Base-by-base conservation (phyloP, 2,888 invertebrate genomes). In the Metalampra italica region DNA sequence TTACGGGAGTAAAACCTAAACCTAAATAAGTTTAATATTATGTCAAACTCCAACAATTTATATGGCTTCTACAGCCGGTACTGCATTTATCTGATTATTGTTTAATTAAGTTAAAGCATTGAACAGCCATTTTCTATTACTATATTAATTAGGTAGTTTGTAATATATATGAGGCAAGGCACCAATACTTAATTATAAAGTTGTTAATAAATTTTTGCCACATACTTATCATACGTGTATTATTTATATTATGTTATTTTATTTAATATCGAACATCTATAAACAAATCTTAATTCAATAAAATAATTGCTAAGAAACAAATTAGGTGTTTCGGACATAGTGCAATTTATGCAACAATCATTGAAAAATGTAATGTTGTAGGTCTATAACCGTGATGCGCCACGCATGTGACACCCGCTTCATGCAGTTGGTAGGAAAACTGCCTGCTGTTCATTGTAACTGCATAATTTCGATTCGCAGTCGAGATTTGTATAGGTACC, bases 131-230 rank as follows among this genome's bases (percentile, higher is more conserved):
- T 36, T 45, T 15, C 1, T 14, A 39, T 42, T 36, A 59, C 49
- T 49, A 47, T 57, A 57, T 50, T 51, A n/a, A n/a, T n/a, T n/a
- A n/a, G n/a, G n/a, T n/a, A 22, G 22, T 22, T 62, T 66, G 58
- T 71, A 65, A 66, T 62, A 59, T n/a, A n/a, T 64, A 62, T 49
- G 37, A 50, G 29, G 34, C 54, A 60, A 74, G 75, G 80, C 81
- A 71, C 64, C 65, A 71, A 75, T 82, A 82, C 82, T 83, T 82
- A 79, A 78, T 62, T 50, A 32, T 46, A 49, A 37, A 48, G 45
- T 53, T 81, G 73, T 78, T 70, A 77, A 73, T 78, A 78, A 72
- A 78, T 53, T 48, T 59, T 62, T 60, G 49, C 34, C 37, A 48
- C 12, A 38, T 11, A 13, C 43, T 38, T 22, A 22, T 2, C 22